Base-by-base conservation (phyloP, 2,888 invertebrate species). In the Halictus quadricinctus region DNA sequence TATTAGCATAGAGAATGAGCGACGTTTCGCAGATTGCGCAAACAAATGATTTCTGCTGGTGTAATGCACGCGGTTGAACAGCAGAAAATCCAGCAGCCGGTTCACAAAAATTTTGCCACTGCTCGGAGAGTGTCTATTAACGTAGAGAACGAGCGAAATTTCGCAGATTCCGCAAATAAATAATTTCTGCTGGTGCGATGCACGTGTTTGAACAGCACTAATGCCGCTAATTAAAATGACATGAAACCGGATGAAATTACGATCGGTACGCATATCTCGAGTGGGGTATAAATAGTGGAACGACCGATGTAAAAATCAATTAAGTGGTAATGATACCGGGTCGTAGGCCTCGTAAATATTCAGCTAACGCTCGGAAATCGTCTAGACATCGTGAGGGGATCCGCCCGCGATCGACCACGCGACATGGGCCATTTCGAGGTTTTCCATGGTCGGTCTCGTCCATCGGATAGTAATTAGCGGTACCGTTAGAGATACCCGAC, bases 401-500 rank as follows among this genome's bases (percentile, higher is more conserved):
- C 21, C 41, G 41, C 69, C 69, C 69, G 21, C 69, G 69, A 69
- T 21, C 41, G 69, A 41, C 12, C 21, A 41, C 41, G 69, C 41
- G 64, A 29, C 58, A n/a, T 12, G 58, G 41, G 41, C 8, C 21
- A 21, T 41, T 36, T 69, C 69, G 21, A 10, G 66, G 69, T 29
- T 21, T 75, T 25, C 29, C 29, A 41, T 25, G 80, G 86, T 86
- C 29, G 43, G 48, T 29, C 64, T 75, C 75, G 66, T 70, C 69
- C 70, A 70, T 48, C 74, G 76, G 84, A 79, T 88, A 84, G 88
- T 88, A 89, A 89, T 89, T 89, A 89, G 60, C 54, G 25, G 72
- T 89, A 89, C 88, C 89, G 88, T 89, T 89, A 89, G 73, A 60
- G 86, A 85, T 83, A 82, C n/a, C 58, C 76, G 70, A 46, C 66